Percentiles rank a stretch among this genome's conserved stretches.
Evolutionary conservation across 2,797 vertebrate species (phyloP).

Genomic region (Halcyon badia): DNA sequence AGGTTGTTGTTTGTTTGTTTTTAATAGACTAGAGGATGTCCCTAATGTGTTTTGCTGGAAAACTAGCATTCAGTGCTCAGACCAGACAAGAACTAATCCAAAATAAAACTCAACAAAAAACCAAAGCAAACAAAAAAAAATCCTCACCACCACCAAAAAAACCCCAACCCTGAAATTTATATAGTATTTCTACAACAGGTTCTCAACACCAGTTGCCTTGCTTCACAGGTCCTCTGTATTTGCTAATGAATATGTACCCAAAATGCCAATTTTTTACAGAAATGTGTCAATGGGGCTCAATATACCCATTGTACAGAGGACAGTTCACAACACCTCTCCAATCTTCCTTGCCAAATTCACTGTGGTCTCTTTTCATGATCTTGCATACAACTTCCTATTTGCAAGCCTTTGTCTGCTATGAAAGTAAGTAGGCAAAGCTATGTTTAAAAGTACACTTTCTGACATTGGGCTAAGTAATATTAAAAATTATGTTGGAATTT

Average conservation of each 20-base stretch:
- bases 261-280: neutral
- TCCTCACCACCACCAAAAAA: neutral
- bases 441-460: neutral
- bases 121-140: neutral
- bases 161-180: neutral
- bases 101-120: neutral
- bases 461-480: neutral
- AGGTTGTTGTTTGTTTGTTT: neutral
- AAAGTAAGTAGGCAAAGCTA: neutral
- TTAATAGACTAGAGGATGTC: neutral
- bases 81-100: neutral
- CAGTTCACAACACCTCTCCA: neutral
- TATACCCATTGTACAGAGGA: neutral
- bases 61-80: neutral
- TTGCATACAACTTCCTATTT: fast-evolving
- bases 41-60: neutral
- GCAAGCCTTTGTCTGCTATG: neutral
- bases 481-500: neutral
- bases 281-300: neutral
- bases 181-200: neutral
- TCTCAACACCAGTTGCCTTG: neutral
- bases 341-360: neutral
- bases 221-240: neutral
- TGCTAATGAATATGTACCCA: neutral
- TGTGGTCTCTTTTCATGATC: neutral